A percentile compares a stretch with the other conserved stretches of the same genome.
These are phyloP conservation scores for Schrankia costaestrigalis DNA, from an alignment of 2,888 invertebrate species.

Conservation along the genomic window DNA sequence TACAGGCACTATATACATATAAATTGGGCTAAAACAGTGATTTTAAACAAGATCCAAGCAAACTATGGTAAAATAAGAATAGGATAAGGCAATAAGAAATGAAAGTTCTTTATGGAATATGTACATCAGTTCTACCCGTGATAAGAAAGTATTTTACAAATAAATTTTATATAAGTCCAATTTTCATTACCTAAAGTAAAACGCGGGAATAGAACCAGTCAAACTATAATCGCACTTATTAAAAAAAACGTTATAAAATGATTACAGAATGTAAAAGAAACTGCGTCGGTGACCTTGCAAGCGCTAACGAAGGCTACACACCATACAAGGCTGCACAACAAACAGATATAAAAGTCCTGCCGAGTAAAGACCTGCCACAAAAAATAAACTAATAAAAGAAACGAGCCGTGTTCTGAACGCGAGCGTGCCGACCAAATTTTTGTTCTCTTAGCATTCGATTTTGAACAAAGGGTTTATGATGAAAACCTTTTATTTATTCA, in stretches of 20 bases:
- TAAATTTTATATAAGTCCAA: too few species aligned
- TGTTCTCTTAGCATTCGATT: slow-evolving; percentile 32
- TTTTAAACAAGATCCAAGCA: too few species aligned
- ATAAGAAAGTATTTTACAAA: too few species aligned
- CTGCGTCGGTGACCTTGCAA: slow-evolving; percentile 68
- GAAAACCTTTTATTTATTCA: slow-evolving; percentile 15
- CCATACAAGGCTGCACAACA: slow-evolving; percentile 61
- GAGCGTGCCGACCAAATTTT: slow-evolving; percentile 48
- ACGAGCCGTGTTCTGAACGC: slow-evolving; percentile 53
- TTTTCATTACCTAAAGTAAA: too few species aligned
- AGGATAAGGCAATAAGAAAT: too few species aligned
- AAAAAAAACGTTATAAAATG: slow-evolving; percentile 4
- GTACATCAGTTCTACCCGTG: too few species aligned
- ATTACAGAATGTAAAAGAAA: slow-evolving; percentile 26
- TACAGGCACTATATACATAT: too few species aligned
- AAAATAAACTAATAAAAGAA: slow-evolving; percentile 65
- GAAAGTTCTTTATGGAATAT: too few species aligned
- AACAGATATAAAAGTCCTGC: slow-evolving; percentile 58
- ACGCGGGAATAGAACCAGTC: too few species aligned
- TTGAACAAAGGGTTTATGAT: slow-evolving; percentile 30
- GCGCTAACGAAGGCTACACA: slow-evolving; percentile 73
- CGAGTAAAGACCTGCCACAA: slow-evolving; percentile 71
- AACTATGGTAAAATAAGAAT: too few species aligned
- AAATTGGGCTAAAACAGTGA: too few species aligned
- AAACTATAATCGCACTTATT: slow-evolving; percentile 12